Base-by-base conservation (phyloP, 2,797 vertebrate genomes). In the Hirundo rustica region DNA sequence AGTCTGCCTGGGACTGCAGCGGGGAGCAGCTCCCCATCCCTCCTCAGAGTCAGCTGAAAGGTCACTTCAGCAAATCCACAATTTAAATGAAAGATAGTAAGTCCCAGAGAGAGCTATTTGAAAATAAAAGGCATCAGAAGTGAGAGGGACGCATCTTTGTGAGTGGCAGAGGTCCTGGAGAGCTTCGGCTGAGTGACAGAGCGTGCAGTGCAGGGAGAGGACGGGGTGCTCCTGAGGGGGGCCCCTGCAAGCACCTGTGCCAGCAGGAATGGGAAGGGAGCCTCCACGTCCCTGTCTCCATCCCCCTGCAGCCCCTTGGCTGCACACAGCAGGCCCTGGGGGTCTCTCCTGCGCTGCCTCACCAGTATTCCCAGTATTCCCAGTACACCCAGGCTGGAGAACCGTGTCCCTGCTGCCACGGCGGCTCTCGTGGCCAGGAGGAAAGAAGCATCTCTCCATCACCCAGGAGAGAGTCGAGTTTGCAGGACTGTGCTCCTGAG, bases 121-220 rank as follows among this genome's bases (percentile, higher is more conserved):
- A 84, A 88, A 93, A 86, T 29, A 73, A 93, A 95, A 94, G 65
- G 64, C 85, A 82, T 86, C 74, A 45, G 36, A 88, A 19, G 58
- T 26, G 60, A 57, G 85, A 48, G 1, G 11, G 48, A 36, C 10
- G 51, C 1, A 29, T 21, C 10, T 0, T 1, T 50, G 20, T 5
- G 58, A 87, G 85, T 36, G 72, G 53, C 57, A 79, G 64, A 53
- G 42, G 34, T 47, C 16, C 13, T 40, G 61, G 61, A 47, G 79
- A 80, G 54, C 50, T 44, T 44, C 2, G 5, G 36, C 36, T 80
- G 10, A 10, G 44, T 8, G 42, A 23, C 16, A 1, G 23, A 32
- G 47, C 5, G 60, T 30, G 67, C 4, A 4, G 66, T 3, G 58
- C 50, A 32, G 36, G 55, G 60, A 26, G 45, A 50, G n/a, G 38